Percentiles rank a stretch among this genome's conserved stretches.
phyloP scores from a whole-genome alignment of 2,113 vertebrate species.

The Salvelinus fontinalis region DNA sequence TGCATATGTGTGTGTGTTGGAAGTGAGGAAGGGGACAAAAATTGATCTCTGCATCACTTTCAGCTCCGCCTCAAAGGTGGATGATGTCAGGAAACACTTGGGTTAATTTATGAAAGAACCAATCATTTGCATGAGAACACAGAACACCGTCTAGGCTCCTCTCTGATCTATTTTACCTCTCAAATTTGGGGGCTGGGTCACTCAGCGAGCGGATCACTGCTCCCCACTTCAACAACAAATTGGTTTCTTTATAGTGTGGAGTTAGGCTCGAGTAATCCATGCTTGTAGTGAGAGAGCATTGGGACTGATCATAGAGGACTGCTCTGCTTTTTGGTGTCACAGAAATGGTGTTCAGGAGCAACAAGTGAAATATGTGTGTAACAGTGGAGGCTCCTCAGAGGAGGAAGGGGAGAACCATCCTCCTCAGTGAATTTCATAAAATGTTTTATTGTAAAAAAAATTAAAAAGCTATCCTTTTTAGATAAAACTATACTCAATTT shows the following conservation, averaged over 20 bases:
- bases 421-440: too few relatives aligned
- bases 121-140: constrained; percentile 63
- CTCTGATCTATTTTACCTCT: constrained; percentile 62
- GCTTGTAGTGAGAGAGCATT: constrained; percentile 31
- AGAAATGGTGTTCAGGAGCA: neutral
- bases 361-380: neutral
- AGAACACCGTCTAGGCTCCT: constrained; percentile 30
- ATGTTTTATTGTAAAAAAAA: too few relatives aligned
- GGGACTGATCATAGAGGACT: neutral
- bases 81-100: constrained; percentile 30
- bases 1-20: neutral
- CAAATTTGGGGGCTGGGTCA: constrained; percentile 52
- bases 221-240: constrained; percentile 62
- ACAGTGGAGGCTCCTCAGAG: too few relatives aligned
- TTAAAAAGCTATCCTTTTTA: too few relatives aligned
- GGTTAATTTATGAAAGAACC: constrained; percentile 47
- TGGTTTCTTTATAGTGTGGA: constrained; percentile 51
- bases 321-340: constrained; percentile 9
- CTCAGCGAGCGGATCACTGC: constrained; percentile 46
- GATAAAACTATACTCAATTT: too few relatives aligned
- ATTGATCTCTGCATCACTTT: constrained; percentile 47
- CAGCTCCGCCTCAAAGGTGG: constrained; percentile 29
- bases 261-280: constrained; percentile 35
- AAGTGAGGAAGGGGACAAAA: constrained; percentile 17
- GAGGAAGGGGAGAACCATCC: too few relatives aligned